Evolutionary conservation across 2,113 vertebrate species (phyloP).

Genomic region (Callipepla squamata): DNA sequence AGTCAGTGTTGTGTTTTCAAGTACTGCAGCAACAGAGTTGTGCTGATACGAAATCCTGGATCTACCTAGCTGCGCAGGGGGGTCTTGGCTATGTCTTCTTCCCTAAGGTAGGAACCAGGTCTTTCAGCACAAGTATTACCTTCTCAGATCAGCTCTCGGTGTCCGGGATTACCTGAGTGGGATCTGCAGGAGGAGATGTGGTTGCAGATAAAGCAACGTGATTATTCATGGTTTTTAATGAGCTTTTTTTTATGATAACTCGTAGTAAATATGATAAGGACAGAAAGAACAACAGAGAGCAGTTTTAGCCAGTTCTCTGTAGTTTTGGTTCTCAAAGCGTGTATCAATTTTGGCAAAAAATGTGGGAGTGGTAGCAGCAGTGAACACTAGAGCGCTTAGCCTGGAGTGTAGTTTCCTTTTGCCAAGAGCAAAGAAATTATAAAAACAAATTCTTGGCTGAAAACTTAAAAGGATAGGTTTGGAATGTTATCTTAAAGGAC

Average conservation of each 20-base stretch:
- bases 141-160: not conserved
- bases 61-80: not conserved
- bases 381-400: conserved; percentile 27
- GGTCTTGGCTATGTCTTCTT: not conserved
- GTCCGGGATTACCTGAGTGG: not conserved
- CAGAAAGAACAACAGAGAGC: not conserved
- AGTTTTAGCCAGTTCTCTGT: not conserved
- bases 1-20: not conserved
- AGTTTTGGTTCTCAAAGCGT: conserved; percentile 11
- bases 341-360: conserved; percentile 27
- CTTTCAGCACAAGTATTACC: not conserved
- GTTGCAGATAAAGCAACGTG: not conserved
- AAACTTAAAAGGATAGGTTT: conserved; percentile 81
- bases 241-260: not conserved
- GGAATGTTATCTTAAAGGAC: conserved; percentile 84
- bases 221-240: not conserved
- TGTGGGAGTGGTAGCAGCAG: conserved; percentile 13
- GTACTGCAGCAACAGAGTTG: not conserved
- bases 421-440: conserved; percentile 78
- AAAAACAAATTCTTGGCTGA: conserved; percentile 83
- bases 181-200: not conserved
- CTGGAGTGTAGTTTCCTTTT: conserved; percentile 56
- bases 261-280: not conserved
- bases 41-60: not conserved
- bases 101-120: not conserved